These are phyloP conservation scores for Akabosia matsudoensis DNA, from an alignment of 1,140 invertebrate genomes.

Conservation along the genomic window DNA sequence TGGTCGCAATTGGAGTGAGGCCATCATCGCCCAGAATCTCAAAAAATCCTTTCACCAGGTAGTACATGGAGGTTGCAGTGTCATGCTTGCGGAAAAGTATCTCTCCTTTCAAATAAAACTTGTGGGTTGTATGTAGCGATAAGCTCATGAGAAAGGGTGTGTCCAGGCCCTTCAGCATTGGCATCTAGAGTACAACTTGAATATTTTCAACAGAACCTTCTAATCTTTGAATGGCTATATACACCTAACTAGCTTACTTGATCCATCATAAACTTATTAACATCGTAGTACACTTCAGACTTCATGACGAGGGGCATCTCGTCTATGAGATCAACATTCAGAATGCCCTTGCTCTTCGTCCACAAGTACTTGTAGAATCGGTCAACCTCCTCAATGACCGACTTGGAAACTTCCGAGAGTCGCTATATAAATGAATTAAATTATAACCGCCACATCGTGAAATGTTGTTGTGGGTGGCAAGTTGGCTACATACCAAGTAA, in stretches of 20 bases:
- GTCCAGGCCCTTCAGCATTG: conserved; percentile 34
- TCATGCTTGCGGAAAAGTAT: conserved; percentile 38
- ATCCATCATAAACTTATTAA: conserved; percentile 44
- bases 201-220: background rate
- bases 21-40: conserved; percentile 40
- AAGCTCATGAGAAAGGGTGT: conserved; percentile 42
- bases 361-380: conserved; percentile 44
- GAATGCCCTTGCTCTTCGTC: conserved; percentile 38
- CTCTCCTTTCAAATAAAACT: conserved; percentile 39
- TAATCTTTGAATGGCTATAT: too few species aligned
- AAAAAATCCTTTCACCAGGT: conserved; percentile 40
- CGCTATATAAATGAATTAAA: background rate
- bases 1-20: conserved; percentile 29
- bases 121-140: conserved; percentile 37
- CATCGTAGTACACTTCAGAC: conserved; percentile 41
- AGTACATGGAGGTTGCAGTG: conserved; percentile 35
- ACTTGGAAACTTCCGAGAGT: background rate
- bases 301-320: conserved; percentile 38
- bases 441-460: background rate
- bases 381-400: background rate
- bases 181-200: conserved; percentile 15
- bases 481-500: conserved; percentile 33
- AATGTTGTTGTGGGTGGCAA: background rate
- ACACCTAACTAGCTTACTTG: conserved; percentile 27
- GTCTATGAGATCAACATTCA: conserved; percentile 37